Base-by-base conservation (phyloP, 2,888 invertebrate genomes). In the Drosophila yooni region DNA sequence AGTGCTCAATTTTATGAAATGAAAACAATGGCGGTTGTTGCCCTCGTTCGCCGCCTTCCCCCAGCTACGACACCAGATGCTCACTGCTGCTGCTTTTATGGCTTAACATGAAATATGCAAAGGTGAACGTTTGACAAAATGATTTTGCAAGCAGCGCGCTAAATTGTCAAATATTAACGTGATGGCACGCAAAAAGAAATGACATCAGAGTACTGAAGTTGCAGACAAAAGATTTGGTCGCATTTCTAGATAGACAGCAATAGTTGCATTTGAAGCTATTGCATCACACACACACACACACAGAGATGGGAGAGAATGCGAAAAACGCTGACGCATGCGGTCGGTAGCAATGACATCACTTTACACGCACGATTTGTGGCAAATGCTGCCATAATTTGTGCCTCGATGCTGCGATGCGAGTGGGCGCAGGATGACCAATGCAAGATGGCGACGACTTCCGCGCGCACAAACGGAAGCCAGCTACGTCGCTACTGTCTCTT, bases 281-380 rank as follows among this genome's bases (percentile, higher is more conserved):
- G 90, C 84, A 88, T 85, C 85, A 89, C 70, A 85, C 70, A 66
- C 25, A 61, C 25, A 29, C 38, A 43, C 40, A 31, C n/a, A 21
- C 27, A 8, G 10, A 21, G 48, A 52, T 67, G 29, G 18, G 10
- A 31, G 52, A 56, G 56, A 38, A 38, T 15, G 56, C 57, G 79
- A 50, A 87, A 89, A 75, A 69, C 73, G 85, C 85, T 85, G 85
- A 85, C 85, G 85, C 85, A 85, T 90, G 90, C 74, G 86, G 63
- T 52, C 57, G 60, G 71, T 59, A 73, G 74, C 85, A 67, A 87
- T 88, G 87, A 88, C 87, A 88, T 88, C 90, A 88, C 90, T 90
- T 88, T 90, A 86, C 84, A 88, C 87, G 87, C 87, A 88, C 87
- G 90, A 88, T 88, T 88, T 88, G 87, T 88, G 84, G 89, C 90